Evolutionary conservation across 2,888 invertebrate species (phyloP).

Genomic region (Drosophila rubida): DNA sequence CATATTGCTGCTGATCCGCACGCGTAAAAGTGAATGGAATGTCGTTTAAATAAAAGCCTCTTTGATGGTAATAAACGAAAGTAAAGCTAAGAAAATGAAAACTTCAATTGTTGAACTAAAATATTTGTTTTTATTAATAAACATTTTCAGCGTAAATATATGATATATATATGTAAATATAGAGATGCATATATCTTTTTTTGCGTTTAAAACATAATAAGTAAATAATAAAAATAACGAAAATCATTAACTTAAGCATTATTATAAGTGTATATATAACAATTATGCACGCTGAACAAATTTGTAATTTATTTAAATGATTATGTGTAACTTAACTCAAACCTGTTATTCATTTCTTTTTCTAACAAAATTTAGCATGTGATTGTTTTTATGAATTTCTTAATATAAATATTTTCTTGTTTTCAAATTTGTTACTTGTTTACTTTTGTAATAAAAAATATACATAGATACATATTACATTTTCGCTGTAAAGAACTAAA

Average conservation of each 20-base stretch:
- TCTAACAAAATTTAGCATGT: slow-evolving; percentile 39
- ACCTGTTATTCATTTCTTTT: slow-evolving; percentile 22
- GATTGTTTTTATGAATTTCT: slow-evolving; percentile 42
- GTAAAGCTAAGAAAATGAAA: slow-evolving; percentile 47
- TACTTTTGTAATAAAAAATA: slow-evolving; percentile 40
- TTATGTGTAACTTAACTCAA: slow-evolving; percentile 51
- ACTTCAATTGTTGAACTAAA: slow-evolving; percentile 76
- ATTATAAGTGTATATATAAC: slow-evolving; percentile 70
- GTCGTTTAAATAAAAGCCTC: slow-evolving; percentile 54
- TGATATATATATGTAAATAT: slow-evolving; percentile 60
- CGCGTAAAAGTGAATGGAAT: slow-evolving; percentile 4
- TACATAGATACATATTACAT: slow-evolving; percentile 51
- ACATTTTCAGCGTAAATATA: slow-evolving; percentile 79
- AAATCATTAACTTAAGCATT: slow-evolving; percentile 74
- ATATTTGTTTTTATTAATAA: slow-evolving; percentile 82
- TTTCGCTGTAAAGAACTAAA: slow-evolving; percentile 55
- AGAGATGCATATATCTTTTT: slow-evolving; percentile 44
- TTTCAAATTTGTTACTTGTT: slow-evolving; percentile 24
- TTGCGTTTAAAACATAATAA: slow-evolving; percentile 79
- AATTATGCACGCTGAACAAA: slow-evolving; percentile 78
- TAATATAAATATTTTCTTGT: slow-evolving; percentile 32
- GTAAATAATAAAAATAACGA: slow-evolving; percentile 80
- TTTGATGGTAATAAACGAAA: slow-evolving; percentile 42
- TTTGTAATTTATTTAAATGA: slow-evolving; percentile 56
- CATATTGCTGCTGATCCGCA: slow-evolving; percentile 19